Conservation (phyloP, 2,113 vertebrate species). For the Planiliza haematocheilus region DNA sequence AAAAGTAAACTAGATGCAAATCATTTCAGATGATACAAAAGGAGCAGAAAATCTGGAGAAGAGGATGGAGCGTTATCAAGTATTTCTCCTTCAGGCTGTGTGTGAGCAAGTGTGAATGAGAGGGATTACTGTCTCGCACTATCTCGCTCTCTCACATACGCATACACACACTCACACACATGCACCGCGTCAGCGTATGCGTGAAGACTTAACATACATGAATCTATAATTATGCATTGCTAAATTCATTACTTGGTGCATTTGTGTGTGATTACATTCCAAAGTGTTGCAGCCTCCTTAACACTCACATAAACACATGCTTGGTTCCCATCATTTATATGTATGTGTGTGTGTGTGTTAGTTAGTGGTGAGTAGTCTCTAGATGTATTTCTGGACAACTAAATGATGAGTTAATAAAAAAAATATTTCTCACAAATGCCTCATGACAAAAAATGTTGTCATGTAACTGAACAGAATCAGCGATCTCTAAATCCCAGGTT, state of each 20-base stretch:
- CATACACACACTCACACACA: no score
- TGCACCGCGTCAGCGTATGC: neutral
- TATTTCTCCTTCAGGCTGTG: slow-evolving; percentile 14
- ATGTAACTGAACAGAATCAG: no score
- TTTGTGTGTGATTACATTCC: slow-evolving; percentile 32
- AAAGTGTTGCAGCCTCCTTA: slow-evolving; percentile 30
- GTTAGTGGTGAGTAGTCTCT: no score
- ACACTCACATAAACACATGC: slow-evolving; percentile 18
- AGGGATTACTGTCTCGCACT: slow-evolving; percentile 9
- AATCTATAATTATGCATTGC: slow-evolving; percentile 27
- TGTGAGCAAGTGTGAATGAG: slow-evolving; percentile 25
- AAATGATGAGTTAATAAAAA: no score
- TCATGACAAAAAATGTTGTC: no score
- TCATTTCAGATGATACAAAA: slow-evolving; percentile 17
- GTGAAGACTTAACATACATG: slow-evolving; percentile 10
- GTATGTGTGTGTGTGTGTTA: no score
- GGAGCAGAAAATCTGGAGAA: neutral
- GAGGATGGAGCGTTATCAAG: neutral
- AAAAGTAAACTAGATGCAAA: slow-evolving; percentile 25
- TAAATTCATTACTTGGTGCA: slow-evolving; percentile 38
- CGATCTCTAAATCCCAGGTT: no score
- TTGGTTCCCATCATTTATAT: no score
- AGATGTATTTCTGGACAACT: no score
- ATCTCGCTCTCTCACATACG: no score
- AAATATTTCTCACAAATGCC: no score